Percentiles rank a stretch among this genome's conserved stretches.
These are phyloP conservation scores for Acipenser transmontanus DNA, from an alignment of 2,797 vertebrate species.

Conservation along the genomic window DNA sequence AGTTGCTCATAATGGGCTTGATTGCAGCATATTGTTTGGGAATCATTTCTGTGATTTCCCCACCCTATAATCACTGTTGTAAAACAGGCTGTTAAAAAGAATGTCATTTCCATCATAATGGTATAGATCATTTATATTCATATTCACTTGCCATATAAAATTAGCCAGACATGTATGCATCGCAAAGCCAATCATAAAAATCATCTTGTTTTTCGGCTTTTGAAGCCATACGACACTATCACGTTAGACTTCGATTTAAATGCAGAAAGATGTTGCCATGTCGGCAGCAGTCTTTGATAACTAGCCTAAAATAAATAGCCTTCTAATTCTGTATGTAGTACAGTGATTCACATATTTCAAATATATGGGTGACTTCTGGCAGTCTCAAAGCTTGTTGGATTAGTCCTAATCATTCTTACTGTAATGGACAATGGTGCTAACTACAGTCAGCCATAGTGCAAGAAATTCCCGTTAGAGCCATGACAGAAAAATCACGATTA, in stretches of 20 bases:
- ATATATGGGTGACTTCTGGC: no score
- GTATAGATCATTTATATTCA: constrained; percentile 64
- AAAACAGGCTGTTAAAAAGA: constrained; percentile 60
- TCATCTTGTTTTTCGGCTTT: constrained; percentile 28
- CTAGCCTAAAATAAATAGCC: no score
- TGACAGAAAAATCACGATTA: no score
- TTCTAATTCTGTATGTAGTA: no score
- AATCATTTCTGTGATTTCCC: constrained; percentile 66
- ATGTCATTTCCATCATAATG: constrained; percentile 61
- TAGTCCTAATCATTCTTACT: no score
- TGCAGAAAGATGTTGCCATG: not conserved
- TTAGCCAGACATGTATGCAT: constrained; percentile 50
- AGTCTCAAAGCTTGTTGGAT: no score
- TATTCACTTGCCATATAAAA: constrained; percentile 44
- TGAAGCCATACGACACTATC: constrained; percentile 59
- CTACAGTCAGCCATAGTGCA: no score
- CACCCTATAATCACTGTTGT: constrained; percentile 64
- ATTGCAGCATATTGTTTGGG: constrained; percentile 66
- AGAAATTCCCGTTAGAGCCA: no score
- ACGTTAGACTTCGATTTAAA: constrained; percentile 62
- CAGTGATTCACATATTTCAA: no score
- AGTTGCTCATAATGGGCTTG: constrained; percentile 61
- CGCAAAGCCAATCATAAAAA: constrained; percentile 62
- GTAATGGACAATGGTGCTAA: no score
- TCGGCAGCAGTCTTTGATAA: no score